These are phyloP conservation scores for Cephalopholis sonnerati DNA, from an alignment of 2,113 vertebrate species.

Conservation along the genomic window DNA sequence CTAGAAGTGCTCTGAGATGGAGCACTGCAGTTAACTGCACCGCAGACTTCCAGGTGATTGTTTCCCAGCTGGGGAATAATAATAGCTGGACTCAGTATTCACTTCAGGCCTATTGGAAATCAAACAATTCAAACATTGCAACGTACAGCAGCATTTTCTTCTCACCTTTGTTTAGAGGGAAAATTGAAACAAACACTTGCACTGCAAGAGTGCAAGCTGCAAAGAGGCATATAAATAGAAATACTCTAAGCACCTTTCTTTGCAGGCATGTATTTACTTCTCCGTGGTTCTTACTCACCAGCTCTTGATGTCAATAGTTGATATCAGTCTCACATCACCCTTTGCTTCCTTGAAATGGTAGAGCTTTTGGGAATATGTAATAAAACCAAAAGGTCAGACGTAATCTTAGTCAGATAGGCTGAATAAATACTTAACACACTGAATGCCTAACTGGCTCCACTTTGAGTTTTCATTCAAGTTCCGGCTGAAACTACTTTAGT, in stretches of 20 bases:
- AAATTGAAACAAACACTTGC: constrained; percentile 14
- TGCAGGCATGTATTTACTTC: constrained; percentile 10
- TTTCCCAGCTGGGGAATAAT: constrained; percentile 23
- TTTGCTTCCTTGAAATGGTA: constrained; percentile 18
- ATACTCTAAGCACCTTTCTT: constrained; percentile 21
- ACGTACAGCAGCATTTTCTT: neutral
- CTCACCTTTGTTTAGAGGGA: constrained; percentile 11
- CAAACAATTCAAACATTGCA: constrained; percentile 16
- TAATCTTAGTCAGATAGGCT: constrained; percentile 62
- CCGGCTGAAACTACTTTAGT: constrained; percentile 45
- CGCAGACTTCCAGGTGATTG: constrained; percentile 36
- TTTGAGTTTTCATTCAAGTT: constrained; percentile 45
- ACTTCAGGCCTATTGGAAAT: constrained; percentile 35
- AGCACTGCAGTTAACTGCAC: constrained; percentile 24
- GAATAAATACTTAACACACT: constrained; percentile 57
- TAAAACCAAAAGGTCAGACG: constrained; percentile 49
- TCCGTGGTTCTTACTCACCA: constrained; percentile 16
- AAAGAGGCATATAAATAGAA: neutral
- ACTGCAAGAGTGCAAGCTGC: neutral
- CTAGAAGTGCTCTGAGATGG: constrained; percentile 18
- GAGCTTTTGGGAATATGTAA: constrained; percentile 22
- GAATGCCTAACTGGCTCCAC: constrained; percentile 12
- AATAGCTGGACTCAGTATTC: constrained; percentile 19
- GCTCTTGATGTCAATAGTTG: constrained; percentile 27
- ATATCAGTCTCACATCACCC: constrained; percentile 26